A percentile compares a stretch with the other conserved stretches of the same genome.
These are phyloP conservation scores for Diachrysia chrysitis DNA, from an alignment of 2,888 invertebrate genomes.

Conservation along the genomic window DNA sequence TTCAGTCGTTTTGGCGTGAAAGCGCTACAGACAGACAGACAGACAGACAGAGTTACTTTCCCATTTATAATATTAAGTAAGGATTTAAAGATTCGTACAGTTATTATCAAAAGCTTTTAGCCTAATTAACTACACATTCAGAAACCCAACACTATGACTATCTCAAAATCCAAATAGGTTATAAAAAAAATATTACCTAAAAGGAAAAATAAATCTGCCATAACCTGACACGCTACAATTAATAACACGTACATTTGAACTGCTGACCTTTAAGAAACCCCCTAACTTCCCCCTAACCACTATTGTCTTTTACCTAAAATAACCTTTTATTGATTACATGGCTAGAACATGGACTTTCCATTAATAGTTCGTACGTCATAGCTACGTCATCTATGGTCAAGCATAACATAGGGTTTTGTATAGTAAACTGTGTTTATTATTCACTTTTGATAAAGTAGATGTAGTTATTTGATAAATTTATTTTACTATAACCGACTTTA, in stretches of 20 bases:
- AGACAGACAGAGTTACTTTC: no score
- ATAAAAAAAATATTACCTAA: background rate
- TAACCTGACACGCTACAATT: slow-evolving; percentile 19
- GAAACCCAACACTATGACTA: background rate
- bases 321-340: slow-evolving; percentile 34
- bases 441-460: no score
- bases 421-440: background rate
- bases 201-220: slow-evolving; percentile 1
- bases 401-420: background rate
- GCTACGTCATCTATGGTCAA: background rate
- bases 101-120: no score
- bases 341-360: slow-evolving; percentile 20
- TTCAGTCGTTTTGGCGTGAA: no score
- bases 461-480: no score
- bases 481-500: no score
- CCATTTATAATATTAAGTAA: no score
- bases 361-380: slow-evolving; percentile 32
- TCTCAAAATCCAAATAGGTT: background rate
- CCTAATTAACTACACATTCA: no score
- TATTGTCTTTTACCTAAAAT: slow-evolving; percentile 22
- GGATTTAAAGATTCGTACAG: no score
- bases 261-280: slow-evolving; percentile 5
- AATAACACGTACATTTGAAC: slow-evolving; percentile 13
- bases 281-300: slow-evolving; percentile 13
- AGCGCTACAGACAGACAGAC: no score